phyloP scores from a whole-genome alignment of 1,140 invertebrate species.

The Harpegnathos saltator region DNA sequence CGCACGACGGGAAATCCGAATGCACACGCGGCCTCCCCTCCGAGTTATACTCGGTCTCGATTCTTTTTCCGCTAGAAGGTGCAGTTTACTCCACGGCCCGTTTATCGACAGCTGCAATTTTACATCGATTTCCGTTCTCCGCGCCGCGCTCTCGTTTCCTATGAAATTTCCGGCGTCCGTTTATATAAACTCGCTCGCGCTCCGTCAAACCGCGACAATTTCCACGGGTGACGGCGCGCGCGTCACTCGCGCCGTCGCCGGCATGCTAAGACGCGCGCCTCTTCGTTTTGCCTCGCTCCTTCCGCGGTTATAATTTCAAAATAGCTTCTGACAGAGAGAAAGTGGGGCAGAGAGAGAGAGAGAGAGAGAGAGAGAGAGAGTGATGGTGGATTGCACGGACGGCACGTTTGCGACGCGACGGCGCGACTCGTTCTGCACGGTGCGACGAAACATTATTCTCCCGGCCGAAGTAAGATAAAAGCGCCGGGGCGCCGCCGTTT shows the following conservation, averaged over 20 bases:
- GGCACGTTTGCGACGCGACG: neutral
- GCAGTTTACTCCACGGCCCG: constrained; percentile 22
- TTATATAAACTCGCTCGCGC: constrained; percentile 5
- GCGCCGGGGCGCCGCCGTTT: constrained; percentile 65
- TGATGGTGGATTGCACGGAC: neutral
- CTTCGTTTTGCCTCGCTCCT: too few relatives aligned
- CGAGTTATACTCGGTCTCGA: constrained; percentile 43
- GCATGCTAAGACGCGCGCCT: too few relatives aligned
- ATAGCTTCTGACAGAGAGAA: too few relatives aligned
- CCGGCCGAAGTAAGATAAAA: constrained; percentile 66
- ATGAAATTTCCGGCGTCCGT: neutral
- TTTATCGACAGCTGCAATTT: constrained; percentile 53
- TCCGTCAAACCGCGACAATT: neutral
- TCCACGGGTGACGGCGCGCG: neutral
- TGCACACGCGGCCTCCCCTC: neutral
- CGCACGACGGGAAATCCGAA: constrained; percentile 14
- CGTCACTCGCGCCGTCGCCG: neutral
- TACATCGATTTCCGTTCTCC: constrained; percentile 28
- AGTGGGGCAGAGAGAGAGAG: too few relatives aligned
- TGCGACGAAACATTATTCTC: constrained; percentile 62
- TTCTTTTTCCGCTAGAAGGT: constrained; percentile 46
- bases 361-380: neutral
- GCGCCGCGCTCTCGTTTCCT: neutral
- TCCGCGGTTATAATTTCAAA: too few relatives aligned
- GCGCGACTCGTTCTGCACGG: constrained; percentile 2